phyloP scores from a whole-genome alignment of 2,888 invertebrate genomes.

The Mellilla xanthometata region DNA sequence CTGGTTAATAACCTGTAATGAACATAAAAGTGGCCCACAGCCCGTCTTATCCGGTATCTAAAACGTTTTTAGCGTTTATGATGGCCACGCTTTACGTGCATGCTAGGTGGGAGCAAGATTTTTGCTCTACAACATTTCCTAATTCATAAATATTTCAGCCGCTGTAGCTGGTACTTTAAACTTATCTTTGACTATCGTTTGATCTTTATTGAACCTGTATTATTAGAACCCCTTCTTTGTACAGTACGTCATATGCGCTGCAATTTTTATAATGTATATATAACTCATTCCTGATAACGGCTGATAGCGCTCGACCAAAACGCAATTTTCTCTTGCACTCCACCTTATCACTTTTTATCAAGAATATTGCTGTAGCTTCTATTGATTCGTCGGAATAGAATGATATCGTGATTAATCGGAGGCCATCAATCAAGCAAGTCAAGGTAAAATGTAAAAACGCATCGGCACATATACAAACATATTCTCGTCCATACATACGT shows the following conservation, averaged over 20 bases:
- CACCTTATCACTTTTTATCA: conserved; percentile 30
- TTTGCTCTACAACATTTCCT: background rate
- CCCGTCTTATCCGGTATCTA: conserved; percentile 33
- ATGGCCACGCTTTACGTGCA: conserved; percentile 5
- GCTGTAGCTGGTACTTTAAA: background rate
- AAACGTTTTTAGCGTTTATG: conserved; percentile 26
- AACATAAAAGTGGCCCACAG: conserved; percentile 33
- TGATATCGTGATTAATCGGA: conserved; percentile 31
- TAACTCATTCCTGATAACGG: conserved; percentile 21
- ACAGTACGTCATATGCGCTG: conserved; percentile 1
- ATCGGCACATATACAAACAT: conserved; percentile 14
- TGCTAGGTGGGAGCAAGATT: background rate
- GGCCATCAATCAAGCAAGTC: conserved; percentile 40
- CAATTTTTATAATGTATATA: conserved; percentile 17
- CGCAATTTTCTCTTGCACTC: conserved; percentile 32
- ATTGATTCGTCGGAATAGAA: conserved; percentile 26
- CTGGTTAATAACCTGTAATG: conserved; percentile 45
- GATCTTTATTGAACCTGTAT: background rate
- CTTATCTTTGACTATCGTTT: background rate
- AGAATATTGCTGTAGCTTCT: conserved; percentile 23
- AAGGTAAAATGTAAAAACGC: conserved; percentile 31
- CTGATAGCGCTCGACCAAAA: conserved; percentile 28
- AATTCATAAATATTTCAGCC: background rate
- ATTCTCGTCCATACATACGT: too few relatives aligned
- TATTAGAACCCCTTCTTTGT: background rate